phyloP scores from a whole-genome alignment of 2,797 vertebrate genomes.

The Tarsius wallacei region DNA sequence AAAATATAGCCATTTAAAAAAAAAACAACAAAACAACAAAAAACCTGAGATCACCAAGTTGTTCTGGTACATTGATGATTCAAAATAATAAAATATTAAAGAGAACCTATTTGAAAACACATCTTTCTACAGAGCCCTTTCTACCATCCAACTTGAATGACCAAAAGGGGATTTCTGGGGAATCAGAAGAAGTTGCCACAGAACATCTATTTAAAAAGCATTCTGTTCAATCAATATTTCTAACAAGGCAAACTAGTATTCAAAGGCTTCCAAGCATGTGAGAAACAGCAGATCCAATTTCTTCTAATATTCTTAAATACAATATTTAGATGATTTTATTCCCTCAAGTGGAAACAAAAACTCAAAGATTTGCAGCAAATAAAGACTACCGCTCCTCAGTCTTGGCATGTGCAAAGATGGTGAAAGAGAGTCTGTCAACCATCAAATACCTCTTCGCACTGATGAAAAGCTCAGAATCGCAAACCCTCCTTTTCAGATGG shows the following conservation, averaged over 20 bases:
- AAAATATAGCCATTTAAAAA: neutral
- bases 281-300: neutral
- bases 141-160: neutral
- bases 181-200: neutral
- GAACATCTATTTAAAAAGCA: neutral
- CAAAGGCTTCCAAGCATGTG: neutral
- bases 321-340: neutral
- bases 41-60: neutral
- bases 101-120: neutral
- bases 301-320: conserved; percentile 11
- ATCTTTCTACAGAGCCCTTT: neutral
- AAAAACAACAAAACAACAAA: neutral
- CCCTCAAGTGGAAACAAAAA: neutral
- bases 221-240: neutral
- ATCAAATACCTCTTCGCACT: neutral
- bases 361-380: neutral
- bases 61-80: neutral
- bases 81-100: neutral
- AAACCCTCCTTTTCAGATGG: neutral
- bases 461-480: neutral
- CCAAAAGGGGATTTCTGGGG: neutral
- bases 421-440: neutral
- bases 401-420: neutral
- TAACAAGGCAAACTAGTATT: neutral
- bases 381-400: neutral